These are phyloP conservation scores for Alces alces DNA, from an alignment of 2,113 vertebrate genomes.

Conservation along the genomic window DNA sequence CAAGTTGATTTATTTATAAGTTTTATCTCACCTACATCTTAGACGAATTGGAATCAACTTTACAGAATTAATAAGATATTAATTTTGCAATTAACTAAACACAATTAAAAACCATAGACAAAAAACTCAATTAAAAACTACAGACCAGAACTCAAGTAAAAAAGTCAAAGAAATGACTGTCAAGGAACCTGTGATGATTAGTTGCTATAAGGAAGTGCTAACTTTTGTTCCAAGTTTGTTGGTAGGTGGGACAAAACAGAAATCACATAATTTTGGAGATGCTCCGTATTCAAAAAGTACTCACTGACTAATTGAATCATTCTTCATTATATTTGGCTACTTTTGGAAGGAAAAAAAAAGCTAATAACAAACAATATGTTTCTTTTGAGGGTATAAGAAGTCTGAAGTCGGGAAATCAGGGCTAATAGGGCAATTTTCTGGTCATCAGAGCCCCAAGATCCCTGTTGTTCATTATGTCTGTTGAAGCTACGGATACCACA, in stretches of 20 bases:
- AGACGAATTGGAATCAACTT: not conserved
- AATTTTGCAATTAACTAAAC: not conserved
- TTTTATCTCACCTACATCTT: not conserved
- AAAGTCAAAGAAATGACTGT: not conserved
- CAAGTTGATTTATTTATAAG: not conserved
- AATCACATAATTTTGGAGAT: not conserved
- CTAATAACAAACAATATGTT: not conserved
- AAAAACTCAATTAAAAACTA: not conserved
- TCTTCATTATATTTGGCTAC: not conserved
- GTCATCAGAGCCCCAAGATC: not conserved
- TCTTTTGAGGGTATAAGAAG: not conserved
- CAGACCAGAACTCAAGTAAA: not conserved
- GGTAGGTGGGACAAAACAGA: not conserved
- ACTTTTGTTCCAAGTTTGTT: not conserved
- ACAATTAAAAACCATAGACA: too few species aligned
- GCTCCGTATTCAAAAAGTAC: not conserved
- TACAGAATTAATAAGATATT: not conserved
- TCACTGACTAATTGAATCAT: not conserved
- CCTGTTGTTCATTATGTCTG: not conserved
- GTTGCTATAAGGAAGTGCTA: not conserved
- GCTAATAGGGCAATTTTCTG: not conserved
- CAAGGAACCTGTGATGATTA: not conserved
- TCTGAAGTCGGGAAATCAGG: not conserved
- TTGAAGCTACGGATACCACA: not conserved
- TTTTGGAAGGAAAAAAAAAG: not conserved